Evolutionary conservation across 2,113 vertebrate genomes (phyloP), one percentile per base, ranked within the genome.

Genomic region (Bambusicola thoracicus): DNA sequence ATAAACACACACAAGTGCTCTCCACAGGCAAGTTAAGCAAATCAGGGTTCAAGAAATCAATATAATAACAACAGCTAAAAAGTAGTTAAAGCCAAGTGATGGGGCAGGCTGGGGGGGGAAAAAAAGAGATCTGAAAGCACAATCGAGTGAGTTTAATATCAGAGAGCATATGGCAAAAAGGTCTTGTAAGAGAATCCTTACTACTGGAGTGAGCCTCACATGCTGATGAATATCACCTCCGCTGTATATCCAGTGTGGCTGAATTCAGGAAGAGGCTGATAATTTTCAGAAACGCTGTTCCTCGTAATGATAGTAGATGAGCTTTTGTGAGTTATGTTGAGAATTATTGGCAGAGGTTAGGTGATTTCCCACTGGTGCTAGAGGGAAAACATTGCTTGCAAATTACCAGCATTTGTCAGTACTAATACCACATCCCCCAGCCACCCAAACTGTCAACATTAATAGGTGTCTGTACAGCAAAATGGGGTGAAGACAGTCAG

Each of bases 351-450:
- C 93, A 95, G 96, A 94, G 94, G 93, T 95, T 91, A 97, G 92
- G 85, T 92, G 90, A 97, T 96, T 96, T 96, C 97, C 94, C 95
- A 91, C 87, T 56, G 84, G 92, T 92, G 91, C 90, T 95, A 66
- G 89, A 90, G 85, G 94, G 94, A 96, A 96, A 88, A 92, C 89
- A 94, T 85, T 85, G 90, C 95, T 94, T 94, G 90, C 96, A 97
- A 97, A 97, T 97, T 97, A 96, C 92, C 94, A 69, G 95, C 93
- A 95, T 96, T 96, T 96, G 96, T 96, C 95, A 96, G 95, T 38
- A 93, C 93, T 96, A 97, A 93, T 94, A 90, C 81, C 92, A 81
- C 92, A 91, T 91, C 87, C 95, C 95, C 94, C 89, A 94, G 81
- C 91, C 94, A 95, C 94, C 91, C 51, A 61, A 80, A 93, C 91